These are phyloP conservation scores for Montipora cactus DNA, from an alignment of 64 coral and sea anemone species.

Conservation along the genomic window DNA sequence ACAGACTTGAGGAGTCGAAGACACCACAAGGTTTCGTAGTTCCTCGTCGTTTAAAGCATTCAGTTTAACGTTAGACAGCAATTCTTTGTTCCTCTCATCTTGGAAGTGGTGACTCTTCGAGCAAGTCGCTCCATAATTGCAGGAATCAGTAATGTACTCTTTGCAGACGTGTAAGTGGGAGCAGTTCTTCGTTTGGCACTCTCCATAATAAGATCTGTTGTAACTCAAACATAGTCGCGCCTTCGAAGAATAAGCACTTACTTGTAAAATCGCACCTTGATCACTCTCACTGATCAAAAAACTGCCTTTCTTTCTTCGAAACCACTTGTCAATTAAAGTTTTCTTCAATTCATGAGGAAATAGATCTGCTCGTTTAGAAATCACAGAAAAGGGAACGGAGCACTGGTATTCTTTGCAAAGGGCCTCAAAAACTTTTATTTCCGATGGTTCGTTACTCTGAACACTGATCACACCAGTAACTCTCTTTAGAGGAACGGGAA, in stretches of 20 bases:
- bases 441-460: neutral
- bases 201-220: neutral
- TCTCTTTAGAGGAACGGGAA: neutral
- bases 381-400: conserved; percentile 41
- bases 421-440: conserved; percentile 65
- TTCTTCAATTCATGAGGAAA: conserved; percentile 33
- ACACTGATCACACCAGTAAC: neutral
- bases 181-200: conserved; percentile 48
- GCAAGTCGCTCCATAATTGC: conserved; percentile 52
- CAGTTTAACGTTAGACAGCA: conserved; percentile 17
- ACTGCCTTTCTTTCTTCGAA: conserved; percentile 31
- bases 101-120: conserved; percentile 43
- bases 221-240: conserved; percentile 69
- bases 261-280: conserved; percentile 45
- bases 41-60: conserved; percentile 45
- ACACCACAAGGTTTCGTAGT: conserved; percentile 24
- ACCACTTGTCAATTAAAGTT: conserved; percentile 52
- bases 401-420: conserved; percentile 48
- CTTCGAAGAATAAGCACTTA: conserved; percentile 41
- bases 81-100: conserved; percentile 26
- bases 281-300: conserved; percentile 65
- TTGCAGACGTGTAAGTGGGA: conserved; percentile 70
- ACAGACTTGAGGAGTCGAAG: conserved; percentile 70
- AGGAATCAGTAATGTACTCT: conserved; percentile 49
- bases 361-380: conserved; percentile 55